These are phyloP conservation scores for Cervus canadensis DNA, from an alignment of 2,113 vertebrate species.

Conservation along the genomic window DNA sequence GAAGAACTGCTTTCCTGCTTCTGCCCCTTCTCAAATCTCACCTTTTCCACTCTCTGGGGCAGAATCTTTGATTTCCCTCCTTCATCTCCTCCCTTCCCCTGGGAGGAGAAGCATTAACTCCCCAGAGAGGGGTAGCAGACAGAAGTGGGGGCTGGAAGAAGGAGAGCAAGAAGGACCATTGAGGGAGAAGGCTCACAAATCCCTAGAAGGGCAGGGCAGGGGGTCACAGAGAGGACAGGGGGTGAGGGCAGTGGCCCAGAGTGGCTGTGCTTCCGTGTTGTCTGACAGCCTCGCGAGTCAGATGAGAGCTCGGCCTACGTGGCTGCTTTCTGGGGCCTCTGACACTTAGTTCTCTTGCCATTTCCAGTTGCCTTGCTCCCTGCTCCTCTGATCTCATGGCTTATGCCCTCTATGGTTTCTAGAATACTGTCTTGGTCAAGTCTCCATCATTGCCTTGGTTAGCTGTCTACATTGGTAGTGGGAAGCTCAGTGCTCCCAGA, in stretches of 20 bases:
- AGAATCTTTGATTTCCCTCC: not conserved
- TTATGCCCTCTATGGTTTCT: not conserved
- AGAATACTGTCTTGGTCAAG: not conserved
- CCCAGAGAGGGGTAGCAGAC: conserved; percentile 71
- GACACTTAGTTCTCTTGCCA: not conserved
- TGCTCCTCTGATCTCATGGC: not conserved
- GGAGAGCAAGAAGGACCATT: conserved; percentile 32
- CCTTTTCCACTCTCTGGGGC: not conserved
- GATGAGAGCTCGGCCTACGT: not conserved
- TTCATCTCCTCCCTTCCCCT: not conserved
- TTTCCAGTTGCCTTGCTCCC: not conserved
- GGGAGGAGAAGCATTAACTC: conserved; percentile 60
- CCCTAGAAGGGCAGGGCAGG: conserved; percentile 42
- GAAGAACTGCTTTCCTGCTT: not conserved
- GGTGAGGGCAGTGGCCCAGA: conserved; percentile 28
- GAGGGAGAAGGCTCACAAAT: conserved; percentile 39
- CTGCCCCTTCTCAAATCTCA: not conserved
- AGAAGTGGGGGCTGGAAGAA: not conserved
- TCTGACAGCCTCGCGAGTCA: not conserved
- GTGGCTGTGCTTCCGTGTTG: accelerated
- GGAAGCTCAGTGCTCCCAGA: not conserved
- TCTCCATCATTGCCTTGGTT: not conserved
- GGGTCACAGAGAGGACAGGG: conserved; percentile 2
- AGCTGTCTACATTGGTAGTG: not conserved
- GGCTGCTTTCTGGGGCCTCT: not conserved